Percentiles rank a stretch among this genome's conserved stretches.
These are phyloP conservation scores for Pheosia tremula DNA, from an alignment of 2,888 invertebrate genomes.

Conservation along the genomic window DNA sequence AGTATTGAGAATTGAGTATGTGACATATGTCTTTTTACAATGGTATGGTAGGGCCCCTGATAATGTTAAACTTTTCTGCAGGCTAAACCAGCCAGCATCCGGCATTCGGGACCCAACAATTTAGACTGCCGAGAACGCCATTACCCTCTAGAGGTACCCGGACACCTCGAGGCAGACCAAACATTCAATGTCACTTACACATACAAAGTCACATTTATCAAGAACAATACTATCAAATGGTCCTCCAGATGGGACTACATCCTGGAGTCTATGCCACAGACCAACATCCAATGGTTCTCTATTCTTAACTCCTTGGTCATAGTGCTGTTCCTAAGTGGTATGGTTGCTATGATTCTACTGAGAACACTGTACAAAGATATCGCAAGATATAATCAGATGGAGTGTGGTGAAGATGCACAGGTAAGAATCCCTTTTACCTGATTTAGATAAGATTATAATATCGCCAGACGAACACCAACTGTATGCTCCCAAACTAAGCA, in stretches of 20 bases:
- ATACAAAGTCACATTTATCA: constrained; percentile 92
- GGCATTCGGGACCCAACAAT: constrained; percentile 73
- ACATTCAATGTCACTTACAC: constrained; percentile 91
- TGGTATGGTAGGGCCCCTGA: too few relatives aligned
- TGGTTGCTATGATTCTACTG: constrained; percentile 99
- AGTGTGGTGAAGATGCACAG: constrained; percentile 95
- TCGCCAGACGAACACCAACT: too few relatives aligned
- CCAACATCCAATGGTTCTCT: constrained; percentile 99
- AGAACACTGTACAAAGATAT: constrained; percentile 99
- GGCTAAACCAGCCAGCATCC: constrained; percentile 84
- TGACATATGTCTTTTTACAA: too few relatives aligned
- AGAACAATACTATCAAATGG: constrained; percentile 96
- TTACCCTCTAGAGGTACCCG: constrained; percentile 89
- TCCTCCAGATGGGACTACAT: constrained; percentile 99
- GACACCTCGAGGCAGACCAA: constrained; percentile 75
- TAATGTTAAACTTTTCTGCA: constrained; percentile 31
- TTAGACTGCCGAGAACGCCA: constrained; percentile 76
- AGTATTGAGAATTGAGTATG: too few relatives aligned
- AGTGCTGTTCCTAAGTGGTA: constrained; percentile 97
- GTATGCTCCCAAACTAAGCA: too few relatives aligned
- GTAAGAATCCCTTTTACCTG: constrained; percentile 84
- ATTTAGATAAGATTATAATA: background rate
- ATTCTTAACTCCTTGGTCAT: constrained; percentile 99
- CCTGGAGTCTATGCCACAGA: constrained; percentile 98
- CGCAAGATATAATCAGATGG: constrained; percentile 98